Percentiles rank a stretch among this genome's conserved stretches.
Evolutionary conservation across 2,888 invertebrate genomes (phyloP).

Genomic region (Lathronympha strigana): DNA sequence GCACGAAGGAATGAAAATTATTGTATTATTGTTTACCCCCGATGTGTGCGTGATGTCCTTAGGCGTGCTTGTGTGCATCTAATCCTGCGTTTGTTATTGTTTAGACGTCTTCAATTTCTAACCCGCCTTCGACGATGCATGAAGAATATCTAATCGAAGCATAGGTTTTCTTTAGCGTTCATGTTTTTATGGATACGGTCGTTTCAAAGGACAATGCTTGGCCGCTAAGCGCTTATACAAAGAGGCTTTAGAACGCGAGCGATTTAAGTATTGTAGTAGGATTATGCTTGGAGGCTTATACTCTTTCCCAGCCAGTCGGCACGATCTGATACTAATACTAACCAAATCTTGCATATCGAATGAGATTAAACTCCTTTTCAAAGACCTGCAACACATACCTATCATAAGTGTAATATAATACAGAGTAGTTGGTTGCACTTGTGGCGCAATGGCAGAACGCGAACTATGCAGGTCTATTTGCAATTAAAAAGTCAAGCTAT

Average conservation of each 20-base stretch:
- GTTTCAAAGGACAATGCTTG: slow-evolving; percentile 34
- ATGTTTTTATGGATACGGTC: slow-evolving; percentile 37
- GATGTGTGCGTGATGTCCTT: slow-evolving; percentile 53
- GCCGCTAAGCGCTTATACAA: slow-evolving; percentile 42
- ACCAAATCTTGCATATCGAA: slow-evolving; percentile 26
- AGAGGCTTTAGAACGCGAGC: slow-evolving; percentile 52
- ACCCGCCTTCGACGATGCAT: slow-evolving; percentile 54
- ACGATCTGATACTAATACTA: slow-evolving; percentile 56
- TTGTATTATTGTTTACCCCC: slow-evolving; percentile 77
- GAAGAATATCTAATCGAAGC: slow-evolving; percentile 59
- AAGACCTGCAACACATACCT: slow-evolving; percentile 14
- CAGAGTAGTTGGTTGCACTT: neutral
- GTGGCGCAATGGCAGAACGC: slow-evolving; percentile 33
- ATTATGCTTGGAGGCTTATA: slow-evolving; percentile 65
- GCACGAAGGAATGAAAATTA: slow-evolving; percentile 82
- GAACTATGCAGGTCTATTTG: slow-evolving; percentile 42
- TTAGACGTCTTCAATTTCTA: slow-evolving; percentile 52
- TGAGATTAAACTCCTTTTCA: slow-evolving; percentile 21
- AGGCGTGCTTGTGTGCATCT: slow-evolving; percentile 60
- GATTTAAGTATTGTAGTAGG: slow-evolving; percentile 64
- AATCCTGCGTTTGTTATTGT: slow-evolving; percentile 68
- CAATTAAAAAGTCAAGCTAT: slow-evolving; percentile 43
- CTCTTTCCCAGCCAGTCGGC: slow-evolving; percentile 68
- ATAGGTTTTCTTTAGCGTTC: slow-evolving; percentile 46
- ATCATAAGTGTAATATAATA: no score